phyloP scores from a whole-genome alignment of 2,888 invertebrate genomes.

The Baronia brevicornis region DNA sequence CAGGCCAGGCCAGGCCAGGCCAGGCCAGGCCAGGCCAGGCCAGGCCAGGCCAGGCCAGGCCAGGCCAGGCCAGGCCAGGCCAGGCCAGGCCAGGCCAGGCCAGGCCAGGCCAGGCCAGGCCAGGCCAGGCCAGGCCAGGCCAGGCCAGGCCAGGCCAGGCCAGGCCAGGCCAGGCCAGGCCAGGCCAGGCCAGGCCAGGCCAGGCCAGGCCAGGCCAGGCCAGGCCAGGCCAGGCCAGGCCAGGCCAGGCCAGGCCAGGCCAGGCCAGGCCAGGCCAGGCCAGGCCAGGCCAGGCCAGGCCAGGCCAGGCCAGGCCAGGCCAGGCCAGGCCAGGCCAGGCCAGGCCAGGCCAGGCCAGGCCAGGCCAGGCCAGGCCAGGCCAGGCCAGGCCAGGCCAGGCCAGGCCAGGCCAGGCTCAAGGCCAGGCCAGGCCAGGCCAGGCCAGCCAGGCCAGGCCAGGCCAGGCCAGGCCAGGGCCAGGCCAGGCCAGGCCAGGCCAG shows the following conservation, averaged over 20 bases:
- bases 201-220: constrained; percentile 18
- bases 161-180: constrained; percentile 20
- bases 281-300: constrained; percentile 17
- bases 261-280: constrained; percentile 17
- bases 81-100: constrained; percentile 18
- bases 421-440: constrained; percentile 12
- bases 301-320: constrained; percentile 11
- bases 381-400: constrained; percentile 17
- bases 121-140: constrained; percentile 17
- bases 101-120: constrained; percentile 17
- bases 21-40: constrained; percentile 19
- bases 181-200: constrained; percentile 18
- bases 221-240: constrained; percentile 19
- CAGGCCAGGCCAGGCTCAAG: constrained; percentile 13
- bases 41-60: constrained; percentile 18
- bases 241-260: constrained; percentile 17
- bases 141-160: constrained; percentile 16
- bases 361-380: constrained; percentile 16
- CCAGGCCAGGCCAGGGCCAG: constrained; percentile 14
- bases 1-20: constrained; percentile 17
- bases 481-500: constrained; percentile 15
- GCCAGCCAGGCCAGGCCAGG: constrained; percentile 16
- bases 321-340: constrained; percentile 11
- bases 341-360: constrained; percentile 14
- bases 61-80: constrained; percentile 16